phyloP scores from a whole-genome alignment of 2,797 vertebrate species.

The Propithecus deckenii region DNA sequence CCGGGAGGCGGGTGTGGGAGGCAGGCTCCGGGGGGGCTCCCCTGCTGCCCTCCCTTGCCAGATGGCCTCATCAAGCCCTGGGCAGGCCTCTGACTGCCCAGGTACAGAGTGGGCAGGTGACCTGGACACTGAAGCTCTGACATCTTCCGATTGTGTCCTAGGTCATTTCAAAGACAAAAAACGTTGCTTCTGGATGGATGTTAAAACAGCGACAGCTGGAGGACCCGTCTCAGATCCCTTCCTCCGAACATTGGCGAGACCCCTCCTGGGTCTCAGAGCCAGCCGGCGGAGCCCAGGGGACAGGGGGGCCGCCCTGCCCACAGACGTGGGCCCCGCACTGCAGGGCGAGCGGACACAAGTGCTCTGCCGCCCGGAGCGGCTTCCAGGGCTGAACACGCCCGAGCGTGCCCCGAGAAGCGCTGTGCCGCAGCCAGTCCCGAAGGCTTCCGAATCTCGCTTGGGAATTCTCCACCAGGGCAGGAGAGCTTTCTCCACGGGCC shows the following conservation, averaged over 20 bases:
- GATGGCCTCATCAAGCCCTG: background rate
- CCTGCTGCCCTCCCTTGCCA: background rate
- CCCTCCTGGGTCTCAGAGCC: background rate
- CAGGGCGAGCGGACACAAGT: background rate
- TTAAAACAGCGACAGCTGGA: background rate
- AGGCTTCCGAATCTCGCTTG: constrained; percentile 55
- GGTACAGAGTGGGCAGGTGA: too few species aligned
- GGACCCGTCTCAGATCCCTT: fast-evolving
- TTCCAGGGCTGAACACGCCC: background rate
- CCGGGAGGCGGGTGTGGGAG: fast-evolving
- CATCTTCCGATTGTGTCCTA: background rate
- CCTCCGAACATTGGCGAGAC: background rate
- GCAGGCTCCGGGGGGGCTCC: background rate
- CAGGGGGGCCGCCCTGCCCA: background rate
- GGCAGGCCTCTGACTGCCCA: background rate
- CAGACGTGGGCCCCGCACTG: background rate
- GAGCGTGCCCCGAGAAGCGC: background rate
- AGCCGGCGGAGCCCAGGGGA: constrained; percentile 26
- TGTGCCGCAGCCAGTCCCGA: background rate
- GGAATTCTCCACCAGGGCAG: constrained; percentile 60
- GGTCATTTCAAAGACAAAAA: background rate
- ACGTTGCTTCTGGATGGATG: too few species aligned
- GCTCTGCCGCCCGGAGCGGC: background rate
- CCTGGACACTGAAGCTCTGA: background rate
- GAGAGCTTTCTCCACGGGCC: constrained; percentile 61